Base-by-base conservation (phyloP, 2,797 vertebrate genomes). In the Anabas testudineus region DNA sequence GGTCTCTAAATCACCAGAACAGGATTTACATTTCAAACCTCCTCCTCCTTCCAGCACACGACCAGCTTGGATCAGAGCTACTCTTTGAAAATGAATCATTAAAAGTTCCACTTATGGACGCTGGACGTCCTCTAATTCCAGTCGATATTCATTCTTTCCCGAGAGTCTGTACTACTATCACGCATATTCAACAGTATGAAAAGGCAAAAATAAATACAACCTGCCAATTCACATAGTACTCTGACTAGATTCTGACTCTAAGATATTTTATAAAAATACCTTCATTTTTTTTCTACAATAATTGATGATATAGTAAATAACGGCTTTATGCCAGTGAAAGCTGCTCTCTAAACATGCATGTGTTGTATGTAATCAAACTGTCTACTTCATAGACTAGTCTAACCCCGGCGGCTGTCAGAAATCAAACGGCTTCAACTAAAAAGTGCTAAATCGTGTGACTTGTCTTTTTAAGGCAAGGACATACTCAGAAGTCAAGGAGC, bases 311-410 rank as follows among this genome's bases (percentile, higher is more conserved):
- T 81, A 91, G 76, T 94, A 90, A 88, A 89, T 92, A 45, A 77
- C 67, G 86, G 81, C 88, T 71, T 84, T 73, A 88, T 79, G 92
- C 90, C 88, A 78, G 87, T 92, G 88, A 92, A 92, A 94, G 92
- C 92, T 92, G 91, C 91, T 93, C 85, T 92, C 82, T 93, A 93
- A 88, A 83, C 94, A 95, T 95, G 94, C 94, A 94, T 49, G 71
- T 88, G 87, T 87, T 47, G 70, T 88, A 90, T 78, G 83, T 76
- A 83, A 90, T 89, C 67, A 80, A 92, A 89, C 90, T 42, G 69
- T 80, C 88, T 85, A 89, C 88, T 77, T 87, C 74, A 67, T 61
- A 88, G 89, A 75, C 76, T 88, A 81, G 54, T 90, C 88, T 90
- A 90, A 91, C 81, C 66, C 77, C 75, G 76, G 87, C 80, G 54